phyloP scores from a whole-genome alignment of 2,888 invertebrate genomes.

The Heteropelma amictum region DNA sequence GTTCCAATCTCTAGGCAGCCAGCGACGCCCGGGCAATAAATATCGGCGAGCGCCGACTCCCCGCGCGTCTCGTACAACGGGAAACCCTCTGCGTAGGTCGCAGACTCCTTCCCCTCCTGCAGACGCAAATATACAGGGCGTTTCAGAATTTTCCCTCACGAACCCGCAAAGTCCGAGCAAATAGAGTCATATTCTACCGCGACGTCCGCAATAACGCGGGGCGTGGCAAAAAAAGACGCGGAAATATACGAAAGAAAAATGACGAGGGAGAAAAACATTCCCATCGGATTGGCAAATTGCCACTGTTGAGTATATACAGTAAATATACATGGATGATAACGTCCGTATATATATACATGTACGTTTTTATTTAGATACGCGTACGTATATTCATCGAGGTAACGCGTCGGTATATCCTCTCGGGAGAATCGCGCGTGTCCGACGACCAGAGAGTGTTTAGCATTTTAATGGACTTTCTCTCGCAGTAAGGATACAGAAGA shows the following conservation, averaged over 20 bases:
- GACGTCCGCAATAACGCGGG: constrained; percentile 29
- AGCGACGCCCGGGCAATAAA: constrained; percentile 73
- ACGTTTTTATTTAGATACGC: not conserved
- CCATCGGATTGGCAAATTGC: constrained; percentile 32
- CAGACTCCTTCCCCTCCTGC: constrained; percentile 24
- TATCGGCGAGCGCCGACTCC: constrained; percentile 70
- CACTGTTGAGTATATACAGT: constrained; percentile 6
- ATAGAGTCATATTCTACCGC: too few species aligned
- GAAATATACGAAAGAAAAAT: constrained; percentile 4
- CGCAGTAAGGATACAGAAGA: constrained; percentile 24
- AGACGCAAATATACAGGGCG: constrained; percentile 35
- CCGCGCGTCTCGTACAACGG: constrained; percentile 73
- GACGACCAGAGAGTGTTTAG: constrained; percentile 67
- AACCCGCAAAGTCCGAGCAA: too few species aligned
- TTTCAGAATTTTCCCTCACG: not conserved
- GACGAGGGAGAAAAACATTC: constrained; percentile 16
- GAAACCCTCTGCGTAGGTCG: constrained; percentile 72
- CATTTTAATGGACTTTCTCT: constrained; percentile 69
- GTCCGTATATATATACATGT: not conserved
- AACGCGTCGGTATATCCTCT: constrained; percentile 22
- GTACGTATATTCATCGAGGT: constrained; percentile 14
- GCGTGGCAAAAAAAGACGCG: constrained; percentile 12
- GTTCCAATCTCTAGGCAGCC: constrained; percentile 73
- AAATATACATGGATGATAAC: not conserved
- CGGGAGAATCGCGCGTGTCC: constrained; percentile 64